Conservation (phyloP, 2,888 invertebrate species). For the Melitaea athalia region DNA sequence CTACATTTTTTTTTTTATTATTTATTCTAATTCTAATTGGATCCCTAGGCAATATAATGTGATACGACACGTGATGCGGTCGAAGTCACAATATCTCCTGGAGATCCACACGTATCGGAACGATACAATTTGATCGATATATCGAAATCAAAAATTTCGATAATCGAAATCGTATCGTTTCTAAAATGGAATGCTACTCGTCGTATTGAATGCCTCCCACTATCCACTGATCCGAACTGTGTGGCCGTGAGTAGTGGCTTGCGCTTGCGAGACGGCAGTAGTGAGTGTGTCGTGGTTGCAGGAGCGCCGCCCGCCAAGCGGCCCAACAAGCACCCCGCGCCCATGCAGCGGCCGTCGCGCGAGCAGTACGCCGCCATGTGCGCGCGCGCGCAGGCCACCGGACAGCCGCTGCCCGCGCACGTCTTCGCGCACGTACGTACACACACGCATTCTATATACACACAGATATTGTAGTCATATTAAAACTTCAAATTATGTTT, state of each 20-base stretch:
- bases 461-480: not conserved
- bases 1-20: no score
- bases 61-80: no score
- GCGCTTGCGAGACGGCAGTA: no score
- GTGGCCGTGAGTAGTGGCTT: no score
- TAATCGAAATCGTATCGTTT: conserved; percentile 18
- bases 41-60: not conserved
- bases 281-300: conserved; percentile 39
- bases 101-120: conserved; percentile 11
- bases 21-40: not conserved
- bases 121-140: conserved; percentile 8
- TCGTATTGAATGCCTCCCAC: not conserved
- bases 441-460: no score
- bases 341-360: conserved; percentile 86
- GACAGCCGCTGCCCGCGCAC: conserved; percentile 87
- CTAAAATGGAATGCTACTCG: conserved; percentile 9
- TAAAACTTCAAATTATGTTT: not conserved
- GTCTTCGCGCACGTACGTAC: conserved; percentile 84
- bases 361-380: conserved; percentile 89
- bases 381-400: conserved; percentile 85
- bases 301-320: conserved; percentile 89
- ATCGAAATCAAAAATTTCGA: not conserved
- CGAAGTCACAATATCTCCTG: not conserved
- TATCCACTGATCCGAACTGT: not conserved
- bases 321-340: conserved; percentile 89